Base-by-base conservation (phyloP, 2,113 vertebrate species). In the Scopus umbretta region DNA sequence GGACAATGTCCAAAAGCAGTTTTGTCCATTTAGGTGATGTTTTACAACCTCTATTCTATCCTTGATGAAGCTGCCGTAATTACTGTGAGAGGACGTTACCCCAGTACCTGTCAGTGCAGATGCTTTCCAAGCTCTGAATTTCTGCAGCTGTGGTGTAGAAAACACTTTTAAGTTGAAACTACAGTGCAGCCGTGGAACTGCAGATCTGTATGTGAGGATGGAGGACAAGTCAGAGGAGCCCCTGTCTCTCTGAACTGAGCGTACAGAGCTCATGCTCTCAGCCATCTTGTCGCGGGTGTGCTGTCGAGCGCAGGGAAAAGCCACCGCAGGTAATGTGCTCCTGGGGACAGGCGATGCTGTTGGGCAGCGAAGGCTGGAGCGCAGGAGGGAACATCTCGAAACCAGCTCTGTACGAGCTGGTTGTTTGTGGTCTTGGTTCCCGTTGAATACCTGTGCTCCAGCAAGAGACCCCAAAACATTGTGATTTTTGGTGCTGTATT, bases 241-340 rank as follows among this genome's bases (percentile, higher is more conserved):
- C 17, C 26, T 55, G 10, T 19, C n/a, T 65, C 62, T 27, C 71
- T 0, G 1, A 18, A 26, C 26, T 26, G 13, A 16, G 25, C 1
- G 11, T 13, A 7, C 18, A 11, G 53, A 74, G 29, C n/a, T 50
- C 18, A 17, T 68, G n/a, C 18, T 29, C 18, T 80, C 71, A 26
- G 62, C 84, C 23, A 5, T 40, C 73, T 81, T 75, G 63, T 68
- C 58, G 6, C 2, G 12, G 47, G n/a, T 5, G 13, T 9, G 3
- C 21, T 1, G 5, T 32, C 1, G 16, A 49, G 26, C 0, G 3
- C 0, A 1, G 62, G 55, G 10, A 29, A 18, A 19, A 30, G 34
- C 15, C 45, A 4, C 45, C 1, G 4, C 32, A 18, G 0, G 16
- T 52, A 10, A 20, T 56, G 38, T 14, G 8, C 40, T 52, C 12